Conservation (phyloP, 2,797 vertebrate genomes). For the Arrhamphus sclerolepis region DNA sequence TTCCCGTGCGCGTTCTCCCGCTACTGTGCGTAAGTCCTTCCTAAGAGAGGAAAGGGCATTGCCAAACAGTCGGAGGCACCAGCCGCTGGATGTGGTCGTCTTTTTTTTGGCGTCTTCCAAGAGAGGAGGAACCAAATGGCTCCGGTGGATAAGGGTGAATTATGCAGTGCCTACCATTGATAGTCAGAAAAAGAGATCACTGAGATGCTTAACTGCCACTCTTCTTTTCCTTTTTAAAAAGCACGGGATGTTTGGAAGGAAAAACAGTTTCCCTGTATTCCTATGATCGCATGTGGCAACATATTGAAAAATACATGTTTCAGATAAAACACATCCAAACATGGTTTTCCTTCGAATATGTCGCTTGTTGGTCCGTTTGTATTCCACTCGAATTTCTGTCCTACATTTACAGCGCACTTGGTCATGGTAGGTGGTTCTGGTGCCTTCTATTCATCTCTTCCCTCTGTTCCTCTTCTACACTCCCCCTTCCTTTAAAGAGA, state of each 20-base stretch:
- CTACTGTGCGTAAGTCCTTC: slow-evolving; percentile 77
- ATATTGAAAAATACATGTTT: slow-evolving; percentile 45
- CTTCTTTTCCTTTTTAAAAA: slow-evolving; percentile 71
- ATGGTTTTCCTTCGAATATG: slow-evolving; percentile 66
- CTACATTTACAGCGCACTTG: slow-evolving; percentile 77
- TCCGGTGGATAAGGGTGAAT: slow-evolving; percentile 70
- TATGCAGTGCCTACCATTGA: slow-evolving; percentile 80
- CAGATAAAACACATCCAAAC: slow-evolving; percentile 71
- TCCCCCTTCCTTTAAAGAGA: slow-evolving; percentile 83
- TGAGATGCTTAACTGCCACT: slow-evolving; percentile 59
- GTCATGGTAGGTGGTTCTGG: slow-evolving; percentile 80
- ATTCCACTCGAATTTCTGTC: slow-evolving; percentile 74
- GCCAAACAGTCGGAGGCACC: slow-evolving; percentile 67
- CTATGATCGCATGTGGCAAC: slow-evolving; percentile 56
- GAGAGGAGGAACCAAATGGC: slow-evolving; percentile 67
- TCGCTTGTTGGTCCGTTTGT: slow-evolving; percentile 62
- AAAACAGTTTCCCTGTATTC: slow-evolving; percentile 64
- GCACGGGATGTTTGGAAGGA: slow-evolving; percentile 67
- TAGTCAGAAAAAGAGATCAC: slow-evolving; percentile 61
- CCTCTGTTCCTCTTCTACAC: slow-evolving; percentile 75
- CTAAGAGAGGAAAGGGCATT: slow-evolving; percentile 75
- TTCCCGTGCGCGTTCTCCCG: slow-evolving; percentile 66
- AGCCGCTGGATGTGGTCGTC: slow-evolving; percentile 61
- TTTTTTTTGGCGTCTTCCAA: slow-evolving; percentile 64
- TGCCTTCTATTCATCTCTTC: slow-evolving; percentile 81